phyloP scores from a whole-genome alignment of 2,113 vertebrate species.

The Calyptommatus sinebrachiatus region DNA sequence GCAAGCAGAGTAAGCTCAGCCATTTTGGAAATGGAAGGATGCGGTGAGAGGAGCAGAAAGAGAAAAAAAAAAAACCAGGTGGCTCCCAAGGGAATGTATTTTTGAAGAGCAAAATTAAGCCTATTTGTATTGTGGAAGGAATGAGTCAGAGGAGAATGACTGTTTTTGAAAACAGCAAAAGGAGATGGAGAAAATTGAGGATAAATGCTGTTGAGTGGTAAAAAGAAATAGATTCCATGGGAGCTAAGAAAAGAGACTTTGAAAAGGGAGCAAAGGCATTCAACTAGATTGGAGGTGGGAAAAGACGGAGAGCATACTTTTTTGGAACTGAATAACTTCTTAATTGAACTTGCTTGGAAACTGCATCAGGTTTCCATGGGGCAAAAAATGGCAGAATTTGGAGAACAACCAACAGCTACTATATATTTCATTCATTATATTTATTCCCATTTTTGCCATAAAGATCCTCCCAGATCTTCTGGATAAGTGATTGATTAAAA shows the following conservation, averaged over 20 bases:
- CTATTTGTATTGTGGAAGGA: conserved; percentile 7
- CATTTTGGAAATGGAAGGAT: conserved; percentile 16
- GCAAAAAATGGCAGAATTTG: neutral
- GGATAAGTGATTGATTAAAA: no score
- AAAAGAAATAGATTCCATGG: neutral
- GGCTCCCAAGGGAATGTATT: neutral
- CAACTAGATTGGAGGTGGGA: neutral
- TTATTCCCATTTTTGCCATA: neutral
- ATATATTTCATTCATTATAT: neutral
- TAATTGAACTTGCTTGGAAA: conserved; percentile 5
- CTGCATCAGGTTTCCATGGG: neutral
- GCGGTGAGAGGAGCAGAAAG: neutral
- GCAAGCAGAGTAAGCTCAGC: neutral
- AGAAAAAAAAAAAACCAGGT: neutral
- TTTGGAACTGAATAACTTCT: neutral
- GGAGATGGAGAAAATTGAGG: neutral
- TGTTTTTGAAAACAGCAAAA: conserved; percentile 9
- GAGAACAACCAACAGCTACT: conserved; percentile 2
- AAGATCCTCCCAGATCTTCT: no score
- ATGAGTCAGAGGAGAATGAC: conserved; percentile 14
- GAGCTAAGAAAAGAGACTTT: neutral
- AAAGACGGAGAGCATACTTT: neutral
- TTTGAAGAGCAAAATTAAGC: conserved; percentile 4
- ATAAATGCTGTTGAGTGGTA: neutral
- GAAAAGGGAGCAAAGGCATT: neutral